Base-by-base conservation (phyloP, 2,888 invertebrate genomes). In the Oxycera nigricornis region DNA sequence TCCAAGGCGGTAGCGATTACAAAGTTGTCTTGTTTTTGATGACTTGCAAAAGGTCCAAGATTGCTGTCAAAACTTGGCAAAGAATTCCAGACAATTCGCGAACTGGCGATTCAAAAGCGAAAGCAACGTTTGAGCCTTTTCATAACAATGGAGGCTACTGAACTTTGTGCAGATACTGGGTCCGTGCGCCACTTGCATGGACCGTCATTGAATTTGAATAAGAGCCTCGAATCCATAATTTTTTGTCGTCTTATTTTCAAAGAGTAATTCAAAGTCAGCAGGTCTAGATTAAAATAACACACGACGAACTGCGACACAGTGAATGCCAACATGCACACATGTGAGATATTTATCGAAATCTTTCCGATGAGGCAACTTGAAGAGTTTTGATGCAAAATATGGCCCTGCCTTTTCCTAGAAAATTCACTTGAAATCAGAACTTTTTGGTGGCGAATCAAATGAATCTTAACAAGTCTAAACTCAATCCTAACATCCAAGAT, bases 11-110 rank as follows among this genome's bases (percentile, higher is more conserved):
- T 68, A 46, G 67, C 67, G 28, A 68, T 68, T 68, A 46, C 67
- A 50, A 46, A 46, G 67, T 68, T 68, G 67, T 46, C 65, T 41
- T 46, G 24, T 26, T 68, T 28, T 46, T 68, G 50, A 68, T 68
- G 67, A 68, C 67, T 68, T 68, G 67, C 67, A 46, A 1, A 26
- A 65, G 50, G 39, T 26, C 17, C 22, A 39, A 6, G 35, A 28
- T 68, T 46, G 46, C 50, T 68, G 67, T 35, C 46, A 46, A 68
- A 68, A 50, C 67, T 68, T 65, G 26, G 17, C 30, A 17, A 31
- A 30, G 67, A 68, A 68, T 68, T 68, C 17, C 46, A 26, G 50
- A 14, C 67, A 61, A 31, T 61, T 59, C n/a, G 59, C 28, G 28
- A 61, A 31, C 31, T 59, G 28, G 59, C 28, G 28, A 68, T 26